These are phyloP conservation scores for Calypte anna DNA, from an alignment of 2,113 vertebrate genomes.

Conservation along the genomic window DNA sequence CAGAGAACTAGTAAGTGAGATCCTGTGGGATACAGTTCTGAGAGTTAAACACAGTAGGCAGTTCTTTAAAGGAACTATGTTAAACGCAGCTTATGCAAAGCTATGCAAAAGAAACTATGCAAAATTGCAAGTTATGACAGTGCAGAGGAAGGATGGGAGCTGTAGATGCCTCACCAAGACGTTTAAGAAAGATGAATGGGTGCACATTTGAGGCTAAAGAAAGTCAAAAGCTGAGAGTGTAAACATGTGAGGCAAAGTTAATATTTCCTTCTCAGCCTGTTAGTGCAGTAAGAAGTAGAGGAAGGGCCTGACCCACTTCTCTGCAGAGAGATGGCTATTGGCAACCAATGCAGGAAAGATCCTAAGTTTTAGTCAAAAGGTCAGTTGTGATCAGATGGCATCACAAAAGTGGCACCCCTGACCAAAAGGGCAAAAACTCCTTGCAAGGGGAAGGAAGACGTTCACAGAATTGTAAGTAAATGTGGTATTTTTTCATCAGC, in stretches of 20 bases:
- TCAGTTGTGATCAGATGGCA: not conserved
- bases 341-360: not conserved
- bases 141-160: slow-evolving; percentile 18
- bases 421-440: not conserved
- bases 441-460: not conserved
- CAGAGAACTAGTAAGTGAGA: slow-evolving; percentile 49
- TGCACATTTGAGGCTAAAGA: not conserved
- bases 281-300: not conserved
- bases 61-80: slow-evolving; percentile 14
- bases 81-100: slow-evolving; percentile 57
- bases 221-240: not conserved
- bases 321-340: not conserved
- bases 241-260: not conserved
- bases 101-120: slow-evolving; percentile 45
- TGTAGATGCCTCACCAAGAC: not conserved
- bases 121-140: slow-evolving; percentile 38
- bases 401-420: not conserved
- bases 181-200: slow-evolving; percentile 33
- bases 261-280: not conserved
- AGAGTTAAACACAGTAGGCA: slow-evolving; percentile 36
- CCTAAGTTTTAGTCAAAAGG: not conserved
- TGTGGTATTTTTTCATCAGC: not conserved
- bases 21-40: slow-evolving; percentile 49
- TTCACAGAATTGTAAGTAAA: not conserved
- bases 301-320: not conserved